Percentiles rank a stretch among this genome's conserved stretches.
Evolutionary conservation across 2,888 invertebrate species (phyloP).

Genomic region (Agonopterix arenella): DNA sequence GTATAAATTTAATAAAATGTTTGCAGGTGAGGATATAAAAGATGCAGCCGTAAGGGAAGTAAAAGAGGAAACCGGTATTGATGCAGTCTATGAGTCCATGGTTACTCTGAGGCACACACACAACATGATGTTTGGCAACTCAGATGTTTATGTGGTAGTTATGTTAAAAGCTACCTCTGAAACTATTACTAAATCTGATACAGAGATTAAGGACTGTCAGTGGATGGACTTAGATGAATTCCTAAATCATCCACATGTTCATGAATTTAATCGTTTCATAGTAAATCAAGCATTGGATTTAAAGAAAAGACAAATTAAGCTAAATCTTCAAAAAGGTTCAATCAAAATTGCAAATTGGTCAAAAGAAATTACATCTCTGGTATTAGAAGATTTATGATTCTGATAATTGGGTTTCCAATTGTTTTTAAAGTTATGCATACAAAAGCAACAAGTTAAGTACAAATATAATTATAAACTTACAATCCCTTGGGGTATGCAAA

Average conservation of each 20-base stretch:
- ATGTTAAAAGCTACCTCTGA: slow-evolving; percentile 80
- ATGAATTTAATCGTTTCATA: slow-evolving; percentile 82
- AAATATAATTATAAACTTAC: no score
- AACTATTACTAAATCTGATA: slow-evolving; percentile 81
- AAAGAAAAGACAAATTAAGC: slow-evolving; percentile 75
- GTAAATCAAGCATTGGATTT: slow-evolving; percentile 81
- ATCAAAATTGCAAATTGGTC: slow-evolving; percentile 37
- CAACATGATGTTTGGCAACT: slow-evolving; percentile 85
- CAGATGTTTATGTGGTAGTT: slow-evolving; percentile 91
- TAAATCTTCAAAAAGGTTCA: slow-evolving; percentile 72
- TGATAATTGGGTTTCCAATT: no score
- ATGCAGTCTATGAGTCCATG: slow-evolving; percentile 84
- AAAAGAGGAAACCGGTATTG: slow-evolving; percentile 92
- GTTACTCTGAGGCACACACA: slow-evolving; percentile 88
- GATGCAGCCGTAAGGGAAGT: slow-evolving; percentile 92
- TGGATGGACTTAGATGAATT: slow-evolving; percentile 91
- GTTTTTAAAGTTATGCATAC: no score
- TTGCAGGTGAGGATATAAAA: slow-evolving; percentile 87
- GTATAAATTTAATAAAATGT: not conserved
- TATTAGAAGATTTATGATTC: slow-evolving; percentile 41
- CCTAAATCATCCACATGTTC: slow-evolving; percentile 82
- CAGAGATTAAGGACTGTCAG: slow-evolving; percentile 85
- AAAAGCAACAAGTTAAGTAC: no score
- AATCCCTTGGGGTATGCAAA: no score
- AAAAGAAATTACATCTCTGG: slow-evolving; percentile 51